A percentile compares a stretch with the other conserved stretches of the same genome.
Evolutionary conservation across 92 coral and sea anemone genomes (phyloP).

Genomic region (Zoanthus sansibaricus): DNA sequence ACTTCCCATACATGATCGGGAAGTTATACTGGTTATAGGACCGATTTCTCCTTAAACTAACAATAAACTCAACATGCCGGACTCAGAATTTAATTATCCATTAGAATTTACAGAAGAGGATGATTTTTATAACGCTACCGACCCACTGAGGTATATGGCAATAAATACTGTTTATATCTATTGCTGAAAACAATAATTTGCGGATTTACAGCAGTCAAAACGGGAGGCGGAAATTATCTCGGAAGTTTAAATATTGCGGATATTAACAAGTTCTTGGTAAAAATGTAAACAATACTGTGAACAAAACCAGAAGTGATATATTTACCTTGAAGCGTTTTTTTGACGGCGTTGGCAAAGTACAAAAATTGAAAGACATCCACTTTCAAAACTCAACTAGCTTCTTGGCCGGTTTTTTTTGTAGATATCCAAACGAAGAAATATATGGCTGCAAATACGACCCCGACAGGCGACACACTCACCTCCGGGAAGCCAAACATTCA

Average conservation of each 20-base stretch:
- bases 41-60: too few relatives aligned
- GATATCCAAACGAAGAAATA: constrained; percentile 6
- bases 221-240: background rate
- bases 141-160: too few relatives aligned
- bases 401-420: constrained; percentile 36
- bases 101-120: background rate
- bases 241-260: background rate
- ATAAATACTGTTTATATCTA: too few relatives aligned
- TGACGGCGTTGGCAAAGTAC: constrained; percentile 14
- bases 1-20: too few relatives aligned
- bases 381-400: constrained; percentile 12
- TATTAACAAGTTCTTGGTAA: constrained; percentile 32
- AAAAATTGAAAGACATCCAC: constrained; percentile 13
- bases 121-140: constrained; percentile 6
- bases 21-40: too few relatives aligned
- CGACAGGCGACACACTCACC: constrained; percentile 13
- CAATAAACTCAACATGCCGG: background rate
- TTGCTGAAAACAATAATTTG: constrained; percentile 1
- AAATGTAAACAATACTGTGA: constrained; percentile 34
- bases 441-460: constrained; percentile 44
- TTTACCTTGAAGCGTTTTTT: constrained; percentile 25
- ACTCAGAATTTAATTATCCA: background rate
- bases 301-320: constrained; percentile 40
- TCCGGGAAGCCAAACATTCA: constrained; percentile 38
- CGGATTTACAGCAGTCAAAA: background rate